These are phyloP conservation scores for Eolophus roseicapilla DNA, from an alignment of 2,113 vertebrate species.

Conservation along the genomic window DNA sequence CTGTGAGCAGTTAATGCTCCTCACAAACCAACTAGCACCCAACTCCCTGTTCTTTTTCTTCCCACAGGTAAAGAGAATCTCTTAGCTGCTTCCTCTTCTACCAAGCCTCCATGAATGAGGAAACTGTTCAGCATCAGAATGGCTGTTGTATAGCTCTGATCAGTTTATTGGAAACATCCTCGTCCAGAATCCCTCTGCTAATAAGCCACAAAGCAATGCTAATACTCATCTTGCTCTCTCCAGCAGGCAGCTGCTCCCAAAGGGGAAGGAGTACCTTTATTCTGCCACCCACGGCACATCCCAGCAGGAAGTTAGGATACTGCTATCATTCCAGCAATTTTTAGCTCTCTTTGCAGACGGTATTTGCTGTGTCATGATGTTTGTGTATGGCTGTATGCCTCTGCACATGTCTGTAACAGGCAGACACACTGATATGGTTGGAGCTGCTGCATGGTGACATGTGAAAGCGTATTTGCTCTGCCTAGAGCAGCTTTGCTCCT, in stretches of 20 bases:
- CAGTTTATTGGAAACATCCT: not conserved
- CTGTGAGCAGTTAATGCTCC: not conserved
- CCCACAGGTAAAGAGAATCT: not conserved
- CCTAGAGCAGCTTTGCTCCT: not conserved
- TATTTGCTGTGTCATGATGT: not conserved
- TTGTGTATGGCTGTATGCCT: not conserved
- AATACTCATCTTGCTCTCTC: not conserved
- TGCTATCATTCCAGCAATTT: not conserved
- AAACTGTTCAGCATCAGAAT: not conserved
- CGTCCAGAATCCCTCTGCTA: constrained; percentile 7
- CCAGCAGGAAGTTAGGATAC: not conserved
- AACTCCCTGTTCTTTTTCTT: not conserved
- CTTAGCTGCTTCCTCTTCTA: not conserved
- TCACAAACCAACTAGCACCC: not conserved
- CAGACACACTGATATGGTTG: not conserved
- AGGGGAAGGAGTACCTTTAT: not conserved
- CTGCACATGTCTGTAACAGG: not conserved
- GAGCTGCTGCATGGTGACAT: not conserved
- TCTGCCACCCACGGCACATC: not conserved
- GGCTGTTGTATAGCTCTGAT: not conserved
- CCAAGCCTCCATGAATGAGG: not conserved
- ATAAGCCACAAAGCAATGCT: not conserved
- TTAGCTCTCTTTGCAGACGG: not conserved
- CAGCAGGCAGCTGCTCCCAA: constrained; percentile 25
- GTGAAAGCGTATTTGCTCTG: not conserved